These are phyloP conservation scores for Bombus confusus DNA, from an alignment of 1,140 invertebrate genomes.

Conservation along the genomic window DNA sequence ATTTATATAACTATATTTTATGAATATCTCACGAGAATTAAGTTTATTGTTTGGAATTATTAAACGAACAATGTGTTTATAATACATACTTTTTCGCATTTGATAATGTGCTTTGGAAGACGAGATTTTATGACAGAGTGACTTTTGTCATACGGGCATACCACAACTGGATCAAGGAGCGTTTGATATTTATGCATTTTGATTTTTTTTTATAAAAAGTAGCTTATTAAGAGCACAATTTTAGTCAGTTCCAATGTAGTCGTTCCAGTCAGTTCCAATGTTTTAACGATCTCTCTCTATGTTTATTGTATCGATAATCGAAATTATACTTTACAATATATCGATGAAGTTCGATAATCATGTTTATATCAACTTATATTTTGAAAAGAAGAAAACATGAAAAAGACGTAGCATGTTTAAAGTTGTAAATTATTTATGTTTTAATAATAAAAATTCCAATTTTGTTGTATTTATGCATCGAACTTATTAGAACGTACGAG, in stretches of 20 bases:
- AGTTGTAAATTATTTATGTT: too few species aligned
- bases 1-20: too few species aligned
- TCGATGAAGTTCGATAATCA: not conserved
- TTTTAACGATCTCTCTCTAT: not conserved
- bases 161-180: not conserved
- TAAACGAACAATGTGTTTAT: not conserved
- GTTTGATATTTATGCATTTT: slow-evolving; percentile 29
- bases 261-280: too few species aligned
- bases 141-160: slow-evolving; percentile 74
- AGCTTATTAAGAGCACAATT: not conserved
- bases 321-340: not conserved
- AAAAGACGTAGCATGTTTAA: not conserved
- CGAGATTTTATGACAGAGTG: slow-evolving; percentile 71
- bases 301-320: not conserved
- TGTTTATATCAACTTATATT: not conserved
- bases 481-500: too few species aligned
- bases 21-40: not conserved
- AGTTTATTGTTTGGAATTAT: not conserved
- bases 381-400: not conserved
- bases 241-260: too few species aligned
- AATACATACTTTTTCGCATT: slow-evolving; percentile 76
- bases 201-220: not conserved
- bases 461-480: too few species aligned
- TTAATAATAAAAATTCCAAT: too few species aligned
- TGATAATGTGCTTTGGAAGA: slow-evolving; percentile 75